Conservation (phyloP, 2,888 invertebrate species). For the Ichneumoninae sp. region DNA sequence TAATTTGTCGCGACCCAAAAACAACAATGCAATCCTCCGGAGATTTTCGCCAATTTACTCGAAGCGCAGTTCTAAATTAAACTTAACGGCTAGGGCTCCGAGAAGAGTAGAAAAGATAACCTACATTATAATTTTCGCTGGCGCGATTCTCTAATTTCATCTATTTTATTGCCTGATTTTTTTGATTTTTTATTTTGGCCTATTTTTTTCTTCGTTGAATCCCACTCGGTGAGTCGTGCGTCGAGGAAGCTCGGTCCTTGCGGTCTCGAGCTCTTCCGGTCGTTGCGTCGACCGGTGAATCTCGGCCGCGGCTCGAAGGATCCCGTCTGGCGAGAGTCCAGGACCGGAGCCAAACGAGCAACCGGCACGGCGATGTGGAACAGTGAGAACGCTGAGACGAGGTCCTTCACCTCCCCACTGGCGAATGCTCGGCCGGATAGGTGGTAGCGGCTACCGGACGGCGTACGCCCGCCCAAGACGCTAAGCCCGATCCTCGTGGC, state of each 20-base stretch:
- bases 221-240: conserved; percentile 53
- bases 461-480: conserved; percentile 46
- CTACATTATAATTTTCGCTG: background rate
- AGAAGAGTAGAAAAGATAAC: background rate
- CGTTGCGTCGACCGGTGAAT: conserved; percentile 62
- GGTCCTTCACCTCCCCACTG: conserved; percentile 62
- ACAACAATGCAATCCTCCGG: background rate
- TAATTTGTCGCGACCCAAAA: background rate
- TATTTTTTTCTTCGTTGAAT: conserved; percentile 51
- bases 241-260: conserved; percentile 44
- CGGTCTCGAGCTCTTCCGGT: conserved; percentile 60
- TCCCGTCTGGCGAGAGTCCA: conserved; percentile 68
- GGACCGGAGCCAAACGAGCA: conserved; percentile 46
- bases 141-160: background rate
- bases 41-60: background rate
- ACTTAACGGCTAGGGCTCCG: background rate
- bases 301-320: conserved; percentile 51
- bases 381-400: conserved; percentile 51
- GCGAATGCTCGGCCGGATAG: background rate
- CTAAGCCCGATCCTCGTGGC: conserved; percentile 49
- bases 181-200: background rate
- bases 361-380: conserved; percentile 24
- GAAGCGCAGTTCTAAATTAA: background rate
- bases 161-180: background rate
- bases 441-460: conserved; percentile 43